Evolutionary conservation across 2,888 invertebrate species (phyloP), one percentile per base, ranked within the genome.

Genomic region (Gymnosoma rotundatum): DNA sequence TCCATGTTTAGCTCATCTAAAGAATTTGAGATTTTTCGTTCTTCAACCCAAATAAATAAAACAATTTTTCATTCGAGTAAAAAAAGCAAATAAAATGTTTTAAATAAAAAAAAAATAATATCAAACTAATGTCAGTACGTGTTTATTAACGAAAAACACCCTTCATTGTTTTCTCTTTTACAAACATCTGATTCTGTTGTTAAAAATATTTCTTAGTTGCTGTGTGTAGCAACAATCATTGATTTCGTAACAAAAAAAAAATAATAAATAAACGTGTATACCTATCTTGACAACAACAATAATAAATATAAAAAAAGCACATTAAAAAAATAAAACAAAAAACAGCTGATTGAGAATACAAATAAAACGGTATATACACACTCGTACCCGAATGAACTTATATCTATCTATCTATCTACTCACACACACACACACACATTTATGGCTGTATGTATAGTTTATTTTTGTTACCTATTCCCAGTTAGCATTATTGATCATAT

Each of bases 301-400:
- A 25, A 63, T 36, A 32, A 10, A 14, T 38, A 36, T n/a, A 32
- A 42, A 42, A 42, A 42, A 42, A 36, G 18, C 9, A 36, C 16
- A n/a, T 7, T 20, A 70, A 54, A 58, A 73, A 38, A 69, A 42
- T 61, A 7, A 56, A 56, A 72, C 73, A 78, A 76, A 75, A 82
- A 87, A 87, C 87, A 87, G 87, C 87, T 87, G 87, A 86, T 83
- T 86, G 83, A 70, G 45, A 84, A 84, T 83, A 79, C 48, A 78
- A 42, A 73, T 66, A 80, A 69, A 76, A 18, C 16, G 6, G 8
- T 58, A 61, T 42, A 12, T 36, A 54, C 36, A 61, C 1, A 54
- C 52, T 16, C 52, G 20, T 25, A 42, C 25, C 12, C 14, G 21
- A 5, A 63, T 16, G 20, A 32, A 1, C 14, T 5, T 6, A 1